Evolutionary conservation across 2,113 vertebrate genomes (phyloP).

Genomic region (Anguilla rostrata): DNA sequence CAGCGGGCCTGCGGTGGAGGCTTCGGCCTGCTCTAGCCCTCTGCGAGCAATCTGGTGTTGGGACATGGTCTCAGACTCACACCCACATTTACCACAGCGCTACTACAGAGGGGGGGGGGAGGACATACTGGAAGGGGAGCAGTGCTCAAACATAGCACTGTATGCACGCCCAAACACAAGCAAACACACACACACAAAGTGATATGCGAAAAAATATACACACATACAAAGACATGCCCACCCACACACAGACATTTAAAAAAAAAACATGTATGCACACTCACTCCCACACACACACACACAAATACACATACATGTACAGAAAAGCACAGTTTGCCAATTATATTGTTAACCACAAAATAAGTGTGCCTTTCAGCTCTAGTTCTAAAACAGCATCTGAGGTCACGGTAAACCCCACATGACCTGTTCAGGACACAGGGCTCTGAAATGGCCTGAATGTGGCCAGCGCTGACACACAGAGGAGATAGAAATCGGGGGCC

Average conservation of each 20-base stretch:
- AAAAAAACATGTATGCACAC: not conserved
- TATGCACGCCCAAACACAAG: not conserved
- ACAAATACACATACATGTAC: not conserved
- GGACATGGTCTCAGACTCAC: not conserved
- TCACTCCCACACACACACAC: not conserved
- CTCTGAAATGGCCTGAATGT: not conserved
- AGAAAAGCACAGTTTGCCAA: not conserved
- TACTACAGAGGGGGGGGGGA: not conserved
- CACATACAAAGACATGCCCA: not conserved
- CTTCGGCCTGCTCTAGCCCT: not conserved
- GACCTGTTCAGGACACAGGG: not conserved
- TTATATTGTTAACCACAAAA: not conserved
- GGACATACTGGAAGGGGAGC: not conserved
- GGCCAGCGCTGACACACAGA: not conserved
- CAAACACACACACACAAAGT: not conserved
- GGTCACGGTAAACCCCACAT: not conserved
- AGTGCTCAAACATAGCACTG: not conserved
- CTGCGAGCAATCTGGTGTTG: not conserved
- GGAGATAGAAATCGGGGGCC: not conserved
- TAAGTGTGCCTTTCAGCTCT: not conserved
- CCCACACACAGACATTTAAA: not conserved
- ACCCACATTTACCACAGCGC: slow-evolving; percentile 7
- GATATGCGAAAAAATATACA: not conserved
- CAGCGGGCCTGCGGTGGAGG: not conserved
- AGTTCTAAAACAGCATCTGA: not conserved